Evolutionary conservation across 2,888 invertebrate genomes (phyloP), one percentile per base, ranked within the genome.

Genomic region (Scaptomyza polygonia): DNA sequence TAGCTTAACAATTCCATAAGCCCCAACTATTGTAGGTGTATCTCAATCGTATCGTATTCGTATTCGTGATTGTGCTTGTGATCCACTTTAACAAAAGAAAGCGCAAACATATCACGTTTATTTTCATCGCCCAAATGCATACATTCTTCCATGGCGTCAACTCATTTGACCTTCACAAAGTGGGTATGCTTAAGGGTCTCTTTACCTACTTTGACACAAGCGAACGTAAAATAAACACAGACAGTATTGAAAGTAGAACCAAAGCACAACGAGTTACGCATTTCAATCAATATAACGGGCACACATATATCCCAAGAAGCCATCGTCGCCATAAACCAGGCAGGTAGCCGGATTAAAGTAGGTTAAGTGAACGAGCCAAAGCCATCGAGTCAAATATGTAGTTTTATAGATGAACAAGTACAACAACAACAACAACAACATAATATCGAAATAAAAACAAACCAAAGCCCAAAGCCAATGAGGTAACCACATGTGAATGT

Each of bases 251-350:
- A 85, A 68, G 87, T 73, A 86, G 88, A 86, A 75, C 68, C 79
- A 62, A 77, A 49, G 42, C 72, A 75, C 76, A 85, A 86, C 88
- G 58, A 80, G 88, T 76, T 85, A 86, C 80, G 82, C 80, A 88
- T 89, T 84, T 82, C 68, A 82, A 86, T 84, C 86, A 72, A 89
- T 84, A 72, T 82, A 88, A 89, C 89, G 82, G 89, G 57, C 64
- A 62, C 25, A 57, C 53, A 29, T 18, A 53, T 30, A 49, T 44
- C 30, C 51, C 34, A 54, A 43, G 45, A 43, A 58, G 51, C 27
- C 53, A 51, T 39, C 43, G 44, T 16, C 39, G 42, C 48, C 58
- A 69, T 34, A 45, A 57, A 53, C 42, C 54, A 52, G 56, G 9
- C 51, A 43, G 76, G 66, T 67, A 65, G 68, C 70, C 77, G 54